Percentiles rank a stretch among this genome's conserved stretches.
Conservation (phyloP, 2,888 invertebrate species). For the Camponotus fellah region DNA sequence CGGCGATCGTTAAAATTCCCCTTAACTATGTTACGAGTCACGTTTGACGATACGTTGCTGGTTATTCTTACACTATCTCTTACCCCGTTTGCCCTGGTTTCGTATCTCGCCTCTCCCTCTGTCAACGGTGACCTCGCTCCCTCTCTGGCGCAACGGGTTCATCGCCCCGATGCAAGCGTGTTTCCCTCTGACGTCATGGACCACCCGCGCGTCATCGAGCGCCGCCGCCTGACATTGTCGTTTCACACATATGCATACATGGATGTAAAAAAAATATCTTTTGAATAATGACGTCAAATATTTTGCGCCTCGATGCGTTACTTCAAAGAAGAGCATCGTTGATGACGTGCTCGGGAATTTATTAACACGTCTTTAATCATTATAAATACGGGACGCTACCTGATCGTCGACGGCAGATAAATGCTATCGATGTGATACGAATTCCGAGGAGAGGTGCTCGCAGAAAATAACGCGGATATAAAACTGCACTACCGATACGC, state of each 20-base stretch:
- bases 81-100: conserved; percentile 54
- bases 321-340: conserved; percentile 27
- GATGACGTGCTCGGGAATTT: background rate
- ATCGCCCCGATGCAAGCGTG: conserved; percentile 76
- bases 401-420: conserved; percentile 23
- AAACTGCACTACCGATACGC: conserved; percentile 75
- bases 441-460: conserved; percentile 19
- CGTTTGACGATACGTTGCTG: conserved; percentile 5
- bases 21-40: conserved; percentile 28
- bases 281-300: conserved; percentile 42
- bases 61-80: conserved; percentile 47
- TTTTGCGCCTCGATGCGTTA: conserved; percentile 26
- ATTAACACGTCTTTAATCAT: conserved; percentile 18
- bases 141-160: conserved; percentile 71
- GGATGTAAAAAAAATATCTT: conserved; percentile 30
- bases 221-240: conserved; percentile 48
- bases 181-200: conserved; percentile 77
- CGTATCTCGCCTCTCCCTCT: conserved; percentile 19
- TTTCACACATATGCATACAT: conserved; percentile 10
- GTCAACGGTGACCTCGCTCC: conserved; percentile 34
- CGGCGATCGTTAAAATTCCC: conserved; percentile 40
- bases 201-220: conserved; percentile 74
- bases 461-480: background rate
- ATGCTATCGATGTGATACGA: background rate
- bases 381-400: conserved; percentile 24